Evolutionary conservation across 2,888 invertebrate genomes (phyloP).

Genomic region (Furcula furcula): DNA sequence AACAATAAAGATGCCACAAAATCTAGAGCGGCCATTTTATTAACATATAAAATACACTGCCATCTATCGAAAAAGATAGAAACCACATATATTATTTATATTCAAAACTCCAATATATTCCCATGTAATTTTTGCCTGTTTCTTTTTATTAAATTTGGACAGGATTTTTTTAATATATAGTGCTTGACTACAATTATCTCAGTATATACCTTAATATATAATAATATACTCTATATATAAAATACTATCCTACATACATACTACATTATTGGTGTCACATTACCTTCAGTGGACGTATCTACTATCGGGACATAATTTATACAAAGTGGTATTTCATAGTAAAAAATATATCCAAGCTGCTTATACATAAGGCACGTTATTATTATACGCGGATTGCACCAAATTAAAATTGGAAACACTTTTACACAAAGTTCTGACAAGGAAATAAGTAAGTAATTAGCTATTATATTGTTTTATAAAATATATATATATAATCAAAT

Average conservation of each 20-base stretch:
- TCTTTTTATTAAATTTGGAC: not conserved
- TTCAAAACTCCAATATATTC: no score
- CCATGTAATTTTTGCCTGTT: not conserved
- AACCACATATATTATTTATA: no score
- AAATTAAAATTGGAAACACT: conserved; percentile 5
- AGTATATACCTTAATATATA: conserved; percentile 4
- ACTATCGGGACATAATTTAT: conserved; percentile 51
- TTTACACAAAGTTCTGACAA: conserved; percentile 10
- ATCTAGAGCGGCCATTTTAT: not conserved
- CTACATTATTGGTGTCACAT: conserved; percentile 64
- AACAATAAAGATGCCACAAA: no score
- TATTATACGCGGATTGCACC: conserved; percentile 7
- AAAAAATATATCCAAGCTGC: conserved; percentile 22
- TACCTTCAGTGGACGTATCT: conserved; percentile 78
- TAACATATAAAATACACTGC: no score
- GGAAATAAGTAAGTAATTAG: no score
- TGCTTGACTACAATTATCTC: conserved; percentile 1
- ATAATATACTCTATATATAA: conserved; percentile 18
- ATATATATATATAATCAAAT: no score
- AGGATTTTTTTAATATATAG: not conserved
- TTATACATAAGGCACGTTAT: conserved; percentile 33
- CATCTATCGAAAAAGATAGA: no score
- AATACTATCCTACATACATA: conserved; percentile 26
- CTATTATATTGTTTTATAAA: no score
- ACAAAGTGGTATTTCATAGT: conserved; percentile 15